phyloP scores from a whole-genome alignment of 1,140 invertebrate species.

The Zophobas atratus region DNA sequence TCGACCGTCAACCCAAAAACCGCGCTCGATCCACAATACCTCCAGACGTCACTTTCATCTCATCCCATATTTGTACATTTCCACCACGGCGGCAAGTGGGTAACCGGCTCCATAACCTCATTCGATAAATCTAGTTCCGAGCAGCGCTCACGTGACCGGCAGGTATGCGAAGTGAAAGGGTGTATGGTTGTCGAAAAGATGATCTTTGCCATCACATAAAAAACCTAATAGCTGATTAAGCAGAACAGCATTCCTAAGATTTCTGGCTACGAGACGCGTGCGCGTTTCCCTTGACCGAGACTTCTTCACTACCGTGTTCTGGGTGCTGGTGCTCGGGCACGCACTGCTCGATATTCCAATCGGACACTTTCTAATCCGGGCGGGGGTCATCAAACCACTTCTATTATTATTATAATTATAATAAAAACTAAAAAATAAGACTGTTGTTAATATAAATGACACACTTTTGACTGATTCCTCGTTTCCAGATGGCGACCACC shows the following conservation, averaged over 20 bases:
- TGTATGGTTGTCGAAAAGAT: conserved; percentile 13
- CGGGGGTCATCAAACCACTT: no score
- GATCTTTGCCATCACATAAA: conserved; percentile 41
- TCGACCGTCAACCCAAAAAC: no score
- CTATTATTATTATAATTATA: no score
- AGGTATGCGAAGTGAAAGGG: conserved; percentile 32
- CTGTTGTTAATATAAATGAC: not conserved
- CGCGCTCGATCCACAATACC: no score
- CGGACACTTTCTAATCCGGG: no score
- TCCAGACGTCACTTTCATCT: no score
- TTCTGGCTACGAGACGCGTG: conserved; percentile 46
- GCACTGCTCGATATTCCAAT: not conserved
- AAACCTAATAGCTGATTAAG: conserved; percentile 50
- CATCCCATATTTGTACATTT: not conserved
- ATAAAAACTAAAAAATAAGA: no score
- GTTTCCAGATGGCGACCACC: conserved; percentile 75
- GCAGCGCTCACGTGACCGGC: not conserved
- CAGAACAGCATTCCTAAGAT: conserved; percentile 54
- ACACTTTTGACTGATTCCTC: conserved; percentile 51
- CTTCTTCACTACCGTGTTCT: conserved; percentile 15
- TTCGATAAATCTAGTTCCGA: conserved; percentile 1
- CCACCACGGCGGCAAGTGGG: not conserved
- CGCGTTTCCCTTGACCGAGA: conserved; percentile 46
- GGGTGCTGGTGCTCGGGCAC: not conserved
- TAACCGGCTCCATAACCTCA: not conserved